Percentiles rank a stretch among this genome's conserved stretches.
These are phyloP conservation scores for Ochotona curzoniae DNA, from an alignment of 2,113 vertebrate species.

Conservation along the genomic window DNA sequence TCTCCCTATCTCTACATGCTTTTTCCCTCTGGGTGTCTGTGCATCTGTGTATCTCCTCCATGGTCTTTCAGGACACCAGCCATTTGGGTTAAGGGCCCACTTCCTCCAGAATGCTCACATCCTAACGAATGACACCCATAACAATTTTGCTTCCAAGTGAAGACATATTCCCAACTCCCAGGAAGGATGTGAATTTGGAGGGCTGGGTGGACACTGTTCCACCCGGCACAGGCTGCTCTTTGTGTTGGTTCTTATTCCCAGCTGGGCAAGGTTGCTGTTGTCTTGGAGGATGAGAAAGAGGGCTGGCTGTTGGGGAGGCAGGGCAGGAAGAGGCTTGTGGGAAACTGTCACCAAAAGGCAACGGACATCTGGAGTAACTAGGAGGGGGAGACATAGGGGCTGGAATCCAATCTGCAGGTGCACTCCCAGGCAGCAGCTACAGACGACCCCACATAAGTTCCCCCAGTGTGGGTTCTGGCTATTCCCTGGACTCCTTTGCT, in stretches of 20 bases:
- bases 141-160: neutral
- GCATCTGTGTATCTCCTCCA: neutral
- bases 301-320: neutral
- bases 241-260: neutral
- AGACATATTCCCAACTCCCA: neutral
- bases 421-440: neutral
- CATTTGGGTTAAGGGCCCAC: neutral
- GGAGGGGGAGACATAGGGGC: neutral
- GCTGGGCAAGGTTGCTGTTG: neutral
- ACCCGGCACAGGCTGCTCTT: neutral
- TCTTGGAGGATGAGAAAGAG: neutral
- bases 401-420: neutral
- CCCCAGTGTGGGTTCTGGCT: neutral
- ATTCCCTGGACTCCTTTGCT: neutral
- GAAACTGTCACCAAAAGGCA: too few relatives aligned
- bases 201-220: neutral
- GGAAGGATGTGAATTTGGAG: neutral
- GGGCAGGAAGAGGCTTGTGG: accelerated
- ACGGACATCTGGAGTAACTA: neutral
- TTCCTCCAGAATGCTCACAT: neutral
- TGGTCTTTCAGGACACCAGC: neutral
- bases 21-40: neutral
- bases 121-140: neutral
- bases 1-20: accelerated
- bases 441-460: accelerated